phyloP scores from a whole-genome alignment of 1,140 invertebrate species.

The Meteorus sp. region DNA sequence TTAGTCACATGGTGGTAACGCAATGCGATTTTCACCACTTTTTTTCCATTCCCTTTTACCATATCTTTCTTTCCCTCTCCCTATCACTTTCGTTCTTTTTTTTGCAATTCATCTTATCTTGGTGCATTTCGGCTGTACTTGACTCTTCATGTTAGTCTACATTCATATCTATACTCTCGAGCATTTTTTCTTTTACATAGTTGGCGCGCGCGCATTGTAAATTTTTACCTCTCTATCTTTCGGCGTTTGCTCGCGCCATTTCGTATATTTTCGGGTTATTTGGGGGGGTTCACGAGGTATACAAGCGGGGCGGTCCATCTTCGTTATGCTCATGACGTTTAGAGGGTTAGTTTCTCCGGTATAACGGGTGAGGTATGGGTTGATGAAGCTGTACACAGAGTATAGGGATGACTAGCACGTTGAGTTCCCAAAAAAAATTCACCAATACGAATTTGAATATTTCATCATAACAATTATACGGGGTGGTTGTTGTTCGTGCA shows the following conservation, averaged over 20 bases:
- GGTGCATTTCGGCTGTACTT: too few species aligned
- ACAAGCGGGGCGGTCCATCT: constrained; percentile 14
- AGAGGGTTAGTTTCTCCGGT: constrained; percentile 34
- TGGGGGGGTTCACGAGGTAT: constrained; percentile 26
- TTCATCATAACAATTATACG: too few species aligned
- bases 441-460: too few species aligned
- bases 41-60: constrained; percentile 11
- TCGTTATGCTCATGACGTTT: constrained; percentile 31
- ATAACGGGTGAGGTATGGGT: constrained; percentile 33
- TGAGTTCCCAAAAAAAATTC: too few species aligned
- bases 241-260: constrained; percentile 36
- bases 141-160: too few species aligned
- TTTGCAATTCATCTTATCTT: too few species aligned
- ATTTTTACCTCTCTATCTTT: constrained; percentile 20
- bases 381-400: too few species aligned
- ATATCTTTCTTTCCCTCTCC: constrained; percentile 13
- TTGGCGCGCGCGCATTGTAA: constrained; percentile 6
- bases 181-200: constrained; percentile 16
- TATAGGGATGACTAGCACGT: too few species aligned
- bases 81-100: background rate
- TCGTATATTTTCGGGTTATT: constrained; percentile 39
- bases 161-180: background rate
- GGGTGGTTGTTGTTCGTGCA: too few species aligned
- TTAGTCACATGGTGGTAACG: too few species aligned
- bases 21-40: too few species aligned